Conservation (phyloP, 2,888 invertebrate species). For the Plagodis pulveraria region DNA sequence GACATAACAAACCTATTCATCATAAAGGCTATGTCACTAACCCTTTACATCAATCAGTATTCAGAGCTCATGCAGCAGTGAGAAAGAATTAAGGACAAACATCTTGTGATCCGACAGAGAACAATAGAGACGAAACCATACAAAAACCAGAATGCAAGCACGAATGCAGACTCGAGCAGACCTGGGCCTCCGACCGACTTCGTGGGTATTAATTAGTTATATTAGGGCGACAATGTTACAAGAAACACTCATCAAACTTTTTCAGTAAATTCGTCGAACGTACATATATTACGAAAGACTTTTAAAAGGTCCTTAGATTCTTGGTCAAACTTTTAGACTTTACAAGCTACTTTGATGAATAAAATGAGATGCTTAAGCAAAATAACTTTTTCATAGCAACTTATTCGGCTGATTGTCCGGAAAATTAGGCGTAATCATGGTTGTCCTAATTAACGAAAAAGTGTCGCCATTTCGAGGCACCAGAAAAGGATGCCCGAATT, state of each 20-base stretch:
- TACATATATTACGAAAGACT: background rate
- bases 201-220: slow-evolving; percentile 76
- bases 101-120: slow-evolving; percentile 77
- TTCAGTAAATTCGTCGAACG: background rate
- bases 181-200: slow-evolving; percentile 55
- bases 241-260: slow-evolving; percentile 46
- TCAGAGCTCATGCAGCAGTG: slow-evolving; percentile 74
- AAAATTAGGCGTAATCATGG: slow-evolving; percentile 75
- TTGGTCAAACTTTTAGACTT: slow-evolving; percentile 2
- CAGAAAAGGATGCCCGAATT: slow-evolving; percentile 78
- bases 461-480: slow-evolving; percentile 73
- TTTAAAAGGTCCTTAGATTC: slow-evolving; percentile 3
- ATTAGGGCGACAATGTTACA: slow-evolving; percentile 70
- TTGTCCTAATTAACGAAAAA: slow-evolving; percentile 81
- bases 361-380: slow-evolving; percentile 21
- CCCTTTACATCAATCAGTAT: slow-evolving; percentile 67
- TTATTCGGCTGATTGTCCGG: slow-evolving; percentile 59
- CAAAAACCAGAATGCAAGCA: slow-evolving; percentile 72
- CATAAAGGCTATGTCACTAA: slow-evolving; percentile 38
- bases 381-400: slow-evolving; percentile 26
- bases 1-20: slow-evolving; percentile 21
- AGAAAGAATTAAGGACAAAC: slow-evolving; percentile 79
- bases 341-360: slow-evolving; percentile 1
- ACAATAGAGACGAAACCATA: slow-evolving; percentile 73
- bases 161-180: slow-evolving; percentile 62